Percentiles rank a stretch among this genome's conserved stretches.
These are phyloP conservation scores for Heliornis fulica DNA, from an alignment of 2,113 vertebrate species.

Conservation along the genomic window DNA sequence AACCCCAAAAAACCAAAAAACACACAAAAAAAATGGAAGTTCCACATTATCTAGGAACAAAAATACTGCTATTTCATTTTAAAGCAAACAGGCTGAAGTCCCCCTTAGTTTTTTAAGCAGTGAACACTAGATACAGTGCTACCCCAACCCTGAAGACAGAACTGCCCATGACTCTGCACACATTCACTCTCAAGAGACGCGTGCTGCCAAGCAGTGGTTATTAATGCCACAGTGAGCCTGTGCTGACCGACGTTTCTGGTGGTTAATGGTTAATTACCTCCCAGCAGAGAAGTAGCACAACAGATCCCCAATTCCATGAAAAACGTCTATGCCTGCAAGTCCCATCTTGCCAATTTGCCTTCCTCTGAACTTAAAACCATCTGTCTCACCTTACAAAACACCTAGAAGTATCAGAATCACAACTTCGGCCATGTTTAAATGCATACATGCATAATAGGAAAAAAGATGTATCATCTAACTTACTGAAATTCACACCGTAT, in stretches of 20 bases:
- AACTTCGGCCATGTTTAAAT: neutral
- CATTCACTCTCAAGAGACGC: rapidly evolving
- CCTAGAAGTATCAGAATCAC: rapidly evolving
- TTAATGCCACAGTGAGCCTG: neutral
- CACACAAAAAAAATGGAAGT: neutral
- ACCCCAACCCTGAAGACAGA: neutral
- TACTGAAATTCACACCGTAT: neutral
- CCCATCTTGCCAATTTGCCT: neutral
- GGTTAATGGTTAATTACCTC: conserved; percentile 16
- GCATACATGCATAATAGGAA: neutral
- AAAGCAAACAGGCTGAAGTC: neutral
- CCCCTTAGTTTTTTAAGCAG: neutral
- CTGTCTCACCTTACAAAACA: neutral
- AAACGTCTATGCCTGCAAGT: neutral
- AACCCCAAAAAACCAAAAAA: too few relatives aligned
- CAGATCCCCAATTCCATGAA: neutral
- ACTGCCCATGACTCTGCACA: neutral
- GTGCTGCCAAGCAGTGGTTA: neutral
- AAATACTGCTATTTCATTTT: neutral
- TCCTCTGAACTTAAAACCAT: neutral
- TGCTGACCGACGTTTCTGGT: neutral
- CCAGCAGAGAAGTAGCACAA: neutral
- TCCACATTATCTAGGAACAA: neutral
- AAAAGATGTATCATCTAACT: neutral
- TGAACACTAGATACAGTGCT: neutral